Conservation (phyloP, 2,113 vertebrate genomes). For the Gymnobelideus leadbeateri region DNA sequence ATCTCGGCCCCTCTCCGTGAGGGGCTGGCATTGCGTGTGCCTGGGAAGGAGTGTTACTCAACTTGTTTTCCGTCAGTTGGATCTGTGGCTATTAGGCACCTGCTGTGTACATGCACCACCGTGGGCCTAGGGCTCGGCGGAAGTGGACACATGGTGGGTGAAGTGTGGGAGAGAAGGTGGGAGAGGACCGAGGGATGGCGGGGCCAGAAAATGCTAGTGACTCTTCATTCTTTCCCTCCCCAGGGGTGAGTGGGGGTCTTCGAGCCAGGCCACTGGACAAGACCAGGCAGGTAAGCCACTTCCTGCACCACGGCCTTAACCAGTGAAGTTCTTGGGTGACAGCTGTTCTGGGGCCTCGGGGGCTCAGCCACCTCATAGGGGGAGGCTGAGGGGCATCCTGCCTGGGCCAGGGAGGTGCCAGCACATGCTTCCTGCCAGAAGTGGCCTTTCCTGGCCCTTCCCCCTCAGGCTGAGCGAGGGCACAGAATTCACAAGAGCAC, state of each 20-base stretch:
- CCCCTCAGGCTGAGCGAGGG: too few species aligned
- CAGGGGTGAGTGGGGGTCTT: background rate
- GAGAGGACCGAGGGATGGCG: background rate
- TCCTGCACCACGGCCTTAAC: too few species aligned
- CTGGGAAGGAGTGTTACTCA: background rate
- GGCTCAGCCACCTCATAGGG: too few species aligned
- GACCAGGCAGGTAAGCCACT: background rate
- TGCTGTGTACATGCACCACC: background rate
- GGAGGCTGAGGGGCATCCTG: too few species aligned
- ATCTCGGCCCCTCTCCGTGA: background rate
- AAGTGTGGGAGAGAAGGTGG: background rate
- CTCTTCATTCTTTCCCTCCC: background rate
- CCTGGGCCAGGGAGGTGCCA: too few species aligned
- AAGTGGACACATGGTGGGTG: background rate
- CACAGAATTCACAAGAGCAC: too few species aligned
- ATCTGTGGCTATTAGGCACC: background rate
- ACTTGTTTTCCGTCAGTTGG: background rate
- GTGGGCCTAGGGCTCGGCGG: background rate
- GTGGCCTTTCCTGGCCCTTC: background rate
- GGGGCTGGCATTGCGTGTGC: background rate
- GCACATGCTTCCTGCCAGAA: too few species aligned
- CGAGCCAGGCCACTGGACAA: background rate
- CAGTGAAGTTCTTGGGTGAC: too few species aligned
- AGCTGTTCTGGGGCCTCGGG: background rate
- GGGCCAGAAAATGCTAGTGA: background rate